These are phyloP conservation scores for Drosophila ustulata DNA, from an alignment of 2,888 invertebrate genomes.

Conservation along the genomic window DNA sequence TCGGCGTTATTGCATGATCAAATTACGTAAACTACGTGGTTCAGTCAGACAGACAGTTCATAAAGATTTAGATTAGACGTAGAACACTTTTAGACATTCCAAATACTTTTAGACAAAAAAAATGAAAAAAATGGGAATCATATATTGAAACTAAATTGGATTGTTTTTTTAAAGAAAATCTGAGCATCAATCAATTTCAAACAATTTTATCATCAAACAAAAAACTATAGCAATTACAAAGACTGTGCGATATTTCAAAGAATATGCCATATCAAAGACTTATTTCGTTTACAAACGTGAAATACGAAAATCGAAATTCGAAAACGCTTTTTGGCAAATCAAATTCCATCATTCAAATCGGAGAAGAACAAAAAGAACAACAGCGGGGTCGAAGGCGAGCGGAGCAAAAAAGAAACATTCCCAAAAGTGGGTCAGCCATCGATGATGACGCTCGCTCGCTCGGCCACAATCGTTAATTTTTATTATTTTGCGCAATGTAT, in stretches of 20 bases:
- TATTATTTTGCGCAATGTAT: conserved; percentile 58
- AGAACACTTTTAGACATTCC: neutral
- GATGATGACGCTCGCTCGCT: conserved; percentile 36
- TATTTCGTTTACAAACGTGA: conserved; percentile 25
- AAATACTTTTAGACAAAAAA: neutral
- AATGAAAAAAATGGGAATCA: too few species aligned
- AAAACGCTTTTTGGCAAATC: conserved; percentile 40
- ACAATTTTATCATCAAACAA: conserved; percentile 3
- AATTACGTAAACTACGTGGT: neutral
- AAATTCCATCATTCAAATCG: conserved; percentile 44
- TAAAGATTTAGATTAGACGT: neutral
- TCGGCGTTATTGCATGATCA: too few species aligned
- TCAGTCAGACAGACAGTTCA: too few species aligned
- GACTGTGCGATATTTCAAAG: conserved; percentile 29
- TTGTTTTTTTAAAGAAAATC: conserved; percentile 21
- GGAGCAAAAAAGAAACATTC: conserved; percentile 8
- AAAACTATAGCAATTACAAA: conserved; percentile 3
- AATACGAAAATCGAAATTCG: conserved; percentile 8
- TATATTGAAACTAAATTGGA: neutral
- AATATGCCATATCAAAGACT: conserved; percentile 37
- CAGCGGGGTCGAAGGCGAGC: neutral
- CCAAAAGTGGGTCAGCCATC: conserved; percentile 53
- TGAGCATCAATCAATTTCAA: conserved; percentile 32
- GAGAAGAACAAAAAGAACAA: conserved; percentile 1
- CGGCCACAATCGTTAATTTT: conserved; percentile 52